A percentile compares a stretch with the other conserved stretches of the same genome.
Evolutionary conservation across 2,888 invertebrate genomes (phyloP).

Genomic region (Scaptomyza parva): DNA sequence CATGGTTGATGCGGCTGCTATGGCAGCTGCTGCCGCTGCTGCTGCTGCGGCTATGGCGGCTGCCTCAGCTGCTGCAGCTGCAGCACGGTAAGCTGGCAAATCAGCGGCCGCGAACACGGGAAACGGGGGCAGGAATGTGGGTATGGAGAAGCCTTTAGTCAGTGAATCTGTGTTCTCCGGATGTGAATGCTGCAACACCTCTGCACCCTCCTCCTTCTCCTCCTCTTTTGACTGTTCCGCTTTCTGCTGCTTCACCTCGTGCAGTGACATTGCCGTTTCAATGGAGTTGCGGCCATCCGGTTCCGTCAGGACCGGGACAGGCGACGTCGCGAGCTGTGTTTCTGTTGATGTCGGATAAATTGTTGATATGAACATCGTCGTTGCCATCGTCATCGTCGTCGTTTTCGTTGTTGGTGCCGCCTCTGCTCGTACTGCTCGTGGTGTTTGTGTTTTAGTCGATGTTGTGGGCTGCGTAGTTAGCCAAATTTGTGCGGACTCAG

Average conservation of each 20-base stretch:
- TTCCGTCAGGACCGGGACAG: conserved; percentile 44
- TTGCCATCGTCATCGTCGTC: conserved; percentile 24
- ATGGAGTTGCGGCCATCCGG: conserved; percentile 74
- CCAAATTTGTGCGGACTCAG: conserved; percentile 74
- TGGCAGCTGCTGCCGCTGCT: conserved; percentile 49
- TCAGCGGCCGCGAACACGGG: conserved; percentile 81
- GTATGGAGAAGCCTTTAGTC: conserved; percentile 82
- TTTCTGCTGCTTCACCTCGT: neutral
- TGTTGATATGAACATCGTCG: conserved; percentile 68
- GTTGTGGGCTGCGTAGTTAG: conserved; percentile 59
- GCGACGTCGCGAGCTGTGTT: conserved; percentile 13
- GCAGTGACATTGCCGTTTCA: conserved; percentile 44
- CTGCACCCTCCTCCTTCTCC: conserved; percentile 19
- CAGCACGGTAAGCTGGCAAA: conserved; percentile 77
- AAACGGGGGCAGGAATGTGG: conserved; percentile 82
- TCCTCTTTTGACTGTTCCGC: neutral
- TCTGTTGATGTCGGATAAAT: conserved; percentile 61
- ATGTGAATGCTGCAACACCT: conserved; percentile 45
- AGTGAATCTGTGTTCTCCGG: conserved; percentile 76
- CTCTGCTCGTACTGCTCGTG: conserved; percentile 16
- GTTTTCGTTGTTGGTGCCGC: conserved; percentile 10
- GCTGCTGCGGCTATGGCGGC: conserved; percentile 54
- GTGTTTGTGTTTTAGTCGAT: conserved; percentile 39
- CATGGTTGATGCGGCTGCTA: conserved; percentile 46
- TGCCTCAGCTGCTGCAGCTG: conserved; percentile 63